Conservation (phyloP, 2,888 invertebrate genomes). For the Marronus borbonicus region DNA sequence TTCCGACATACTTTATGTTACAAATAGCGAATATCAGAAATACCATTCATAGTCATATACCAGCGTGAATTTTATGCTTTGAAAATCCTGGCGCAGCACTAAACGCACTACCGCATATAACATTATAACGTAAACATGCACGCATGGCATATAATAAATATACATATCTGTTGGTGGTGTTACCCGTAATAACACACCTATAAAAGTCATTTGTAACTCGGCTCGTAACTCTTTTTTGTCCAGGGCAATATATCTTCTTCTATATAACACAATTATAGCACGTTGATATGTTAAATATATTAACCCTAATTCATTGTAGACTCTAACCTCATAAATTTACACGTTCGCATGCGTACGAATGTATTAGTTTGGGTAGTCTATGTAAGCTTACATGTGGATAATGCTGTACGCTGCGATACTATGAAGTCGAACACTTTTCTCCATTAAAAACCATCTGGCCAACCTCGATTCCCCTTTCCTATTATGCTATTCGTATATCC, state of each 20-base stretch:
- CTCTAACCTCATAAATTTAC: conserved; percentile 48
- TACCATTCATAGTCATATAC: too few relatives aligned
- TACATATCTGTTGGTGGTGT: conserved; percentile 16
- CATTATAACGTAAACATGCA: conserved; percentile 1
- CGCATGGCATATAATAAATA: conserved; percentile 15
- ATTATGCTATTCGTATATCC: conserved; percentile 9
- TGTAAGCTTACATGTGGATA: conserved; percentile 5
- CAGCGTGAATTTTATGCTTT: too few relatives aligned
- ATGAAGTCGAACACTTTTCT: conserved; percentile 37
- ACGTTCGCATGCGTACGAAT: conserved; percentile 29
- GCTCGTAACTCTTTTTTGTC: conserved; percentile 38
- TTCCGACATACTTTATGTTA: too few relatives aligned
- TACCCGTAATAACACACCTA: conserved; percentile 38
- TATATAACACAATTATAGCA: conserved; percentile 43
- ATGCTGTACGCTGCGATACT: conserved; percentile 17
- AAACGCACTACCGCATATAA: conserved; percentile 1
- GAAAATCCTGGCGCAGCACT: too few relatives aligned
- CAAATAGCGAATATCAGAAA: too few relatives aligned
- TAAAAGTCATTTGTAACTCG: conserved; percentile 34
- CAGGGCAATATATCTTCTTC: conserved; percentile 45
- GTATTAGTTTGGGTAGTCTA: conserved; percentile 17
- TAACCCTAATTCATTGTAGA: conserved; percentile 45
- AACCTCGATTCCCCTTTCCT: conserved; percentile 48
- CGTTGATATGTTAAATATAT: conserved; percentile 47
- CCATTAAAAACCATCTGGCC: conserved; percentile 52